Conservation (phyloP, 2,113 vertebrate species). For the Pardalotus punctatus region DNA sequence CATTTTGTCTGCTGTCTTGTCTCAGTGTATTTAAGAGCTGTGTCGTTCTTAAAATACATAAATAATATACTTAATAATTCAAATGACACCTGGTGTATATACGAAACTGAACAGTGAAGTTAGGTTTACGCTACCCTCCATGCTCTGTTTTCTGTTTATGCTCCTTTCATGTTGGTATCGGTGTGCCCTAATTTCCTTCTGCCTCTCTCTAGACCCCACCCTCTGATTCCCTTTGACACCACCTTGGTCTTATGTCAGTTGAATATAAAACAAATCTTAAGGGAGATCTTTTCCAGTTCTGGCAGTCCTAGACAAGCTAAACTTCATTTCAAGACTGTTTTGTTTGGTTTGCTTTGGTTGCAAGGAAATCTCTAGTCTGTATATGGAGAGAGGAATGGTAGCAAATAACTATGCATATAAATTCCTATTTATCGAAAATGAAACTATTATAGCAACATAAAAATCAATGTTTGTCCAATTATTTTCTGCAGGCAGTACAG, state of each 20-base stretch:
- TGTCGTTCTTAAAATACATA: not conserved
- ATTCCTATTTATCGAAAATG: slow-evolving; percentile 75
- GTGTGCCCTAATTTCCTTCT: not conserved
- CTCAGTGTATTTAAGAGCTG: not conserved
- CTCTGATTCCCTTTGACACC: not conserved
- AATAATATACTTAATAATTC: not conserved
- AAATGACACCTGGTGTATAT: not conserved
- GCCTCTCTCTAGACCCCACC: not conserved
- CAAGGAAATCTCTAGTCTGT: slow-evolving; percentile 21
- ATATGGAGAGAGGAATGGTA: slow-evolving; percentile 28
- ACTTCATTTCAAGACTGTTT: not conserved
- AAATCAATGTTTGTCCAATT: slow-evolving; percentile 81
- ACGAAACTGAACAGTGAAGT: not conserved
- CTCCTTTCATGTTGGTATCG: not conserved
- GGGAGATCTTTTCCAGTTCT: not conserved
- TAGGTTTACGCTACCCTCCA: not conserved
- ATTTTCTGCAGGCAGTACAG: slow-evolving; percentile 73
- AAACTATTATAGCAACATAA: slow-evolving; percentile 78
- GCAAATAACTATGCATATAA: slow-evolving; percentile 74
- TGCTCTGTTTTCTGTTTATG: not conserved
- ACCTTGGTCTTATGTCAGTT: not conserved
- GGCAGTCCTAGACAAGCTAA: not conserved
- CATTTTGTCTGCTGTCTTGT: not conserved
- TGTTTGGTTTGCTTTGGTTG: not conserved
- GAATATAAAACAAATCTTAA: slow-evolving; percentile 16